Evolutionary conservation across 2,797 vertebrate genomes (phyloP).

Genomic region (Spheniscus humboldti): DNA sequence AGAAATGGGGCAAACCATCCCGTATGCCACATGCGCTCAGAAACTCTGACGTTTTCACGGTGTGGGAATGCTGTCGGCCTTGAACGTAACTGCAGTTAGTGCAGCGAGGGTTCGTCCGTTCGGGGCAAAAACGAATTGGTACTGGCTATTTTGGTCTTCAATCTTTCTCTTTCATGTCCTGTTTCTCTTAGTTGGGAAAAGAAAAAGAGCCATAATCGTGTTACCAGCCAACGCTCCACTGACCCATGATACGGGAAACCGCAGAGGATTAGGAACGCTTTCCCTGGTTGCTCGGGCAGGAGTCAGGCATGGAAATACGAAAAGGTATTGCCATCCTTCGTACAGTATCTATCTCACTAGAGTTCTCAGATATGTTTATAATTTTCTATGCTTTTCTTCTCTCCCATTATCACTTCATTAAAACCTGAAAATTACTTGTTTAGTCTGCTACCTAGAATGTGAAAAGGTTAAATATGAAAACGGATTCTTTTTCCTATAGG

Average conservation of each 20-base stretch:
- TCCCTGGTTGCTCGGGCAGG: neutral
- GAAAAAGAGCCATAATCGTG: neutral
- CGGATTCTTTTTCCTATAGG: neutral
- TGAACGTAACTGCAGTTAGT: neutral
- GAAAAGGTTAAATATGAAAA: neutral
- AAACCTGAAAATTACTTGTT: neutral
- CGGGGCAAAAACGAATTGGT: neutral
- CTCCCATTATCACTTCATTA: neutral
- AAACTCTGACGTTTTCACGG: neutral
- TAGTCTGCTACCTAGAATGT: neutral
- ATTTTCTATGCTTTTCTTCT: neutral
- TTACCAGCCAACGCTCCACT: neutral
- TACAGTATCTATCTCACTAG: neutral
- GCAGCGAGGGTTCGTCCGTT: rapidly evolving
- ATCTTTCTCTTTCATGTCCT: neutral
- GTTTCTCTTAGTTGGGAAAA: neutral
- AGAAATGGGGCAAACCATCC: neutral
- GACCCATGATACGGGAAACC: neutral
- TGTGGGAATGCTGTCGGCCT: neutral
- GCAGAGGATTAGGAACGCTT: neutral
- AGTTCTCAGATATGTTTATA: neutral
- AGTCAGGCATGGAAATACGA: neutral
- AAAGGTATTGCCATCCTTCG: neutral
- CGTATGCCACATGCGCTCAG: neutral
- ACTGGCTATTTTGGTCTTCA: neutral